These are phyloP conservation scores for Polyommatus iphigenia DNA, from an alignment of 2,888 invertebrate genomes.

Conservation along the genomic window DNA sequence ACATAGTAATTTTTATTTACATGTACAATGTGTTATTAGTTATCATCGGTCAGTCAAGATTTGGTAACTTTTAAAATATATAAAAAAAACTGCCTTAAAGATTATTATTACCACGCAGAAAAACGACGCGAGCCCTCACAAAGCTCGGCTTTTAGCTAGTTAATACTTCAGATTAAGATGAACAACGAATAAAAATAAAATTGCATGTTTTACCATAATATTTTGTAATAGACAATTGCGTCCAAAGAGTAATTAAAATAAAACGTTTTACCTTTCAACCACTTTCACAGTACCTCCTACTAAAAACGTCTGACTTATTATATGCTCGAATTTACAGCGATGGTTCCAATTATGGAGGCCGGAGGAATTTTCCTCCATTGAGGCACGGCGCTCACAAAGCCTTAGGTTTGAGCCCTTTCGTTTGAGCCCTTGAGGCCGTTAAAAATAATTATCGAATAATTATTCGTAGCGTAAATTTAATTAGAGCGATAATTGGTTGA, in stretches of 20 bases:
- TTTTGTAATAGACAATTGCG: neutral
- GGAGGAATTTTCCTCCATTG: neutral
- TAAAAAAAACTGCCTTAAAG: no score
- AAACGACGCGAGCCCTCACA: no score
- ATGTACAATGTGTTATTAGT: no score
- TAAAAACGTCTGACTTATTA: neutral
- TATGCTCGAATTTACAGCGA: neutral
- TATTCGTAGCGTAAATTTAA: constrained; percentile 73
- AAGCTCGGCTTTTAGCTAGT: no score
- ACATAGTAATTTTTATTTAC: no score
- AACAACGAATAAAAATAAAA: no score
- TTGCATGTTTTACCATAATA: neutral
- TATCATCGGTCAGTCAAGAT: no score
- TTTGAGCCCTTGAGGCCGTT: constrained; percentile 26
- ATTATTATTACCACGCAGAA: no score
- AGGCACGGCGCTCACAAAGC: constrained; percentile 17
- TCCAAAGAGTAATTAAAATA: neutral
- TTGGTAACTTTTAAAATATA: no score
- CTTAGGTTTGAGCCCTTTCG: constrained; percentile 25
- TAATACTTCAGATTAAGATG: no score
- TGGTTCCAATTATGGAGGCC: constrained; percentile 11
- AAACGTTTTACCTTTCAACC: neutral
- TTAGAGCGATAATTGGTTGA: constrained; percentile 65
- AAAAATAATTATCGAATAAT: constrained; percentile 58
- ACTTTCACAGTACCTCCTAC: neutral